Evolutionary conservation across 2,113 vertebrate species (phyloP), one percentile per base, ranked within the genome.

Genomic region (Butorides virescens): DNA sequence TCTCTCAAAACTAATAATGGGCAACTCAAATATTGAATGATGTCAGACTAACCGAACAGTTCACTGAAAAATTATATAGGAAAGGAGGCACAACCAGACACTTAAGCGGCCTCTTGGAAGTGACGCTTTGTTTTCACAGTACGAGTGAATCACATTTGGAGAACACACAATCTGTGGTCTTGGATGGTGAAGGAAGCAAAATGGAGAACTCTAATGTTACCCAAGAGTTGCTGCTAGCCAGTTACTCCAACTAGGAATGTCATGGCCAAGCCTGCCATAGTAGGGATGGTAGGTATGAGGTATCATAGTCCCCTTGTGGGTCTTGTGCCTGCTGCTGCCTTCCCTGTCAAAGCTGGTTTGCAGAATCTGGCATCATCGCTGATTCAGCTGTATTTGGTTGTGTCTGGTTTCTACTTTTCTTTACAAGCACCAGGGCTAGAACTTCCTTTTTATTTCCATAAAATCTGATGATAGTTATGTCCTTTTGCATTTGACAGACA

Each of bases 21-120:
- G 23, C 62, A 68, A 34, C 23, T 61, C n/a, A 47, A 49, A 52
- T 50, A 52, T 10, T 56, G 36, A 61, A 32, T 0, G 0, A 18
- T 21, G 14, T 44, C 55, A 87, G 55, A 66, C 46, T 42, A 78
- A 87, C 17, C 4, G 18, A 71, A 49, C 9, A 50, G 22, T 37
- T 83, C 15, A 66, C 26, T 59, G 70, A 61, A 71, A 83, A 86
- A 52, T n/a, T 42, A 16, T 9, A 63, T 5, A 50, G 55, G 25
- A 82, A 50, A 72, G 29, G 11, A 82, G 13, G 15, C 7, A 68
- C 9, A 62, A 18, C 5, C 27, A 72, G 23, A 46, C 25, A 47
- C 22, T 34, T n/a, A 20, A 58, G 22, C 29, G 30, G 13, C 29
- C 15, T 72, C 22, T 65, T 61, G 32, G 53, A 92, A 88, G 34